Percentiles rank a stretch among this genome's conserved stretches.
phyloP scores from a whole-genome alignment of 2,888 invertebrate genomes.

The Andrena chrysosceles region DNA sequence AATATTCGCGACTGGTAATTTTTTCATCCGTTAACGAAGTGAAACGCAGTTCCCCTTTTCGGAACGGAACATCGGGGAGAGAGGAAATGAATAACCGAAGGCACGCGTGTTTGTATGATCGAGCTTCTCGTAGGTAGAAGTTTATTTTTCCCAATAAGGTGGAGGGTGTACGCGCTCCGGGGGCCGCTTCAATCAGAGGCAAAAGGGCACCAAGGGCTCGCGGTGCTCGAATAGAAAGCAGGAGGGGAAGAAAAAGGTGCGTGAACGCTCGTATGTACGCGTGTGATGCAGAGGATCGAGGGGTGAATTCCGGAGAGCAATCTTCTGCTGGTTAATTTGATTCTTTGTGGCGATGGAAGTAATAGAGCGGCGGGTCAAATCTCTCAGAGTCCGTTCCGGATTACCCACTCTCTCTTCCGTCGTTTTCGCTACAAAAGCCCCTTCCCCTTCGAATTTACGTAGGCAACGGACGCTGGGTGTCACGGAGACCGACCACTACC shows the following conservation, averaged over 20 bases:
- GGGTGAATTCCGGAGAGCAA: constrained; percentile 58
- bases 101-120: constrained; percentile 8
- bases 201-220: constrained; percentile 74
- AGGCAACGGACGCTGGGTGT: background rate
- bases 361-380: constrained; percentile 78
- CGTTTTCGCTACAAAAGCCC: constrained; percentile 51
- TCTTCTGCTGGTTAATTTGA: constrained; percentile 79
- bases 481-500: background rate
- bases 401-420: constrained; percentile 72
- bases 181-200: constrained; percentile 77
- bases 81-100: background rate
- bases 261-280: constrained; percentile 42
- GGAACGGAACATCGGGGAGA: background rate
- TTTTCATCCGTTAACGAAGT: too few species aligned
- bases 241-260: constrained; percentile 65
- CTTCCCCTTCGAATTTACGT: constrained; percentile 17
- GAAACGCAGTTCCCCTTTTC: background rate
- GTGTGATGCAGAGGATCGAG: constrained; percentile 26
- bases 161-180: constrained; percentile 49
- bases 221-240: constrained; percentile 72
- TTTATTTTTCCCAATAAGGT: constrained; percentile 6
- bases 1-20: too few species aligned
- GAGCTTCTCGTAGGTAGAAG: background rate
- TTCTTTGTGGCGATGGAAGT: constrained; percentile 81
- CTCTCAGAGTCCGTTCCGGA: constrained; percentile 78